phyloP scores from a whole-genome alignment of 2,113 vertebrate genomes.

The Nothoprocta perdicaria region DNA sequence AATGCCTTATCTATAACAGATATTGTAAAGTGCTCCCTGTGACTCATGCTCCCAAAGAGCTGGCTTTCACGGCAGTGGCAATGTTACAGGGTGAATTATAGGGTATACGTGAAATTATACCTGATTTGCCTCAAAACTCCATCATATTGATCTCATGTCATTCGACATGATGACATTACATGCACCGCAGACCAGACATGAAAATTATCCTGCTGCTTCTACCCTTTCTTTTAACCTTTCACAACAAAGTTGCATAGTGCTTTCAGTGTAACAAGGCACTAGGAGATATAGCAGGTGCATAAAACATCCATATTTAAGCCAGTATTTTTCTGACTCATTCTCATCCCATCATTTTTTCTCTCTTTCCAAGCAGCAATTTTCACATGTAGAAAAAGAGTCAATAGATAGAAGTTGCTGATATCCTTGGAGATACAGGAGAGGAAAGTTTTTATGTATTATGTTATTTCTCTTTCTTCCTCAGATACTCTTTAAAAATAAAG shows the following conservation, averaged over 20 bases:
- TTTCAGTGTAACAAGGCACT: background rate
- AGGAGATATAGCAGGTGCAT: background rate
- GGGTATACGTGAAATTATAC: too few species aligned
- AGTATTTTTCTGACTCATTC: background rate
- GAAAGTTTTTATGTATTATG: background rate
- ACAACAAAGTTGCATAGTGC: background rate
- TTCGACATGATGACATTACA: background rate
- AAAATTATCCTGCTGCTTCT: background rate
- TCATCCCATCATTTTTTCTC: background rate
- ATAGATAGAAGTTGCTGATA: background rate
- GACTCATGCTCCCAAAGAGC: background rate
- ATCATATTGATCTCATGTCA: background rate
- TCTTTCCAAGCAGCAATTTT: background rate
- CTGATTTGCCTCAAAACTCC: background rate
- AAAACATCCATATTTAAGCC: background rate
- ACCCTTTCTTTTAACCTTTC: background rate
- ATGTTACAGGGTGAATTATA: background rate
- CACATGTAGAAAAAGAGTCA: background rate
- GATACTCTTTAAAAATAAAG: background rate
- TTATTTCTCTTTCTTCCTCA: background rate
- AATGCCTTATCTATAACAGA: background rate
- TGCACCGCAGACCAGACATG: background rate
- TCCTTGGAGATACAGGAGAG: background rate
- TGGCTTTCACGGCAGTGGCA: background rate
- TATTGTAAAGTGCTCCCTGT: background rate